A percentile compares a stretch with the other conserved stretches of the same genome.
Conservation (phyloP, 2,888 invertebrate genomes). For the Heliconius ismenius region DNA sequence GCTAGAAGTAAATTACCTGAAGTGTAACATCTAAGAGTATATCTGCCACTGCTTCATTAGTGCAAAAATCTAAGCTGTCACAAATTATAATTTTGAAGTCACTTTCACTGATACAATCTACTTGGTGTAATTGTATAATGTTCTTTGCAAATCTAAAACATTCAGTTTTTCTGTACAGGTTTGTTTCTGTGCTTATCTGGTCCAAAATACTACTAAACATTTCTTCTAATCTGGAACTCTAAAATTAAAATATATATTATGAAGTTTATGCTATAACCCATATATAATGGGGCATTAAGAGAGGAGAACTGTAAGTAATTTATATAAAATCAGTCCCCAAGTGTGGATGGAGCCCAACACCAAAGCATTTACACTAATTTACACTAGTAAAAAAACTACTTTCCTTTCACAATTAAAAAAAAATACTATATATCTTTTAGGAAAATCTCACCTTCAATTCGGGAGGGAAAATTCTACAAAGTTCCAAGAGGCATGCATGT, state of each 20-base stretch:
- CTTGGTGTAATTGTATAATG: constrained; percentile 59
- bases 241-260: constrained; percentile 47
- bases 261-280: neutral
- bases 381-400: neutral
- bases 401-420: neutral
- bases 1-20: constrained; percentile 52
- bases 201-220: constrained; percentile 58
- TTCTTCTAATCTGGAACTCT: constrained; percentile 62
- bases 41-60: constrained; percentile 59
- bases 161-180: constrained; percentile 63
- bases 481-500: constrained; percentile 55
- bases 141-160: constrained; percentile 59
- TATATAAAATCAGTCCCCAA: neutral
- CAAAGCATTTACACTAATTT: no score
- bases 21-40: constrained; percentile 61
- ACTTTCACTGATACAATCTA: constrained; percentile 61
- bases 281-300: no score
- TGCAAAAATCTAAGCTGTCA: constrained; percentile 65
- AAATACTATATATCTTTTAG: neutral
- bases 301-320: neutral
- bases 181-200: constrained; percentile 63
- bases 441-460: constrained; percentile 57
- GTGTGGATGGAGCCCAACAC: neutral
- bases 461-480: constrained; percentile 57
- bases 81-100: constrained; percentile 59